Conservation (phyloP, 1,140 invertebrate genomes). For the Hormaphis cornu region DNA sequence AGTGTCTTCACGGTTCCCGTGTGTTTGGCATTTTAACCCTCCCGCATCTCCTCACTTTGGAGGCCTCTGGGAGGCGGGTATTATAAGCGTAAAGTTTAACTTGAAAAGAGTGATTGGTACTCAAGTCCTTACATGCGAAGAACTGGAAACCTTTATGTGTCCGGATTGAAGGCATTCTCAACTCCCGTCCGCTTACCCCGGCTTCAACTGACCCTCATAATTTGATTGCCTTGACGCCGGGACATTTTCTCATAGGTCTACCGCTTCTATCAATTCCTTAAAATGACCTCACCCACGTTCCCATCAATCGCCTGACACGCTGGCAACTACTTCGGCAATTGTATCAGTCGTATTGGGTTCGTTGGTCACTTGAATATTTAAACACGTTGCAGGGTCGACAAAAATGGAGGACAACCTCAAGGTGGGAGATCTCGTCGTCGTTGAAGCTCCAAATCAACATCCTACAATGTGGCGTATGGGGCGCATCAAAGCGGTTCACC, state of each 20-base stretch:
- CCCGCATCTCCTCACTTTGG: conserved; percentile 36
- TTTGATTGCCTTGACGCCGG: conserved; percentile 39
- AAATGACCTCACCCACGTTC: not conserved
- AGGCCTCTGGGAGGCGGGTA: conserved; percentile 38
- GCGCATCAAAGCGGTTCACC: not conserved
- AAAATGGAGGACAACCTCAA: conserved; percentile 10
- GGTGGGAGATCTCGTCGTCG: not conserved
- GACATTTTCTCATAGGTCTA: conserved; percentile 40
- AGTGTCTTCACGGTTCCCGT: not conserved
- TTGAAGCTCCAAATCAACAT: not conserved
- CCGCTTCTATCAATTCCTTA: conserved; percentile 26
- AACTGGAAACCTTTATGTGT: conserved; percentile 38
- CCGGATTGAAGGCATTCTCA: conserved; percentile 40
- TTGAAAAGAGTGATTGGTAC: conserved; percentile 29
- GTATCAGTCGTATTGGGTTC: conserved; percentile 13
- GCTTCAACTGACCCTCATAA: conserved; percentile 32
- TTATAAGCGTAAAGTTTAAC: conserved; percentile 35
- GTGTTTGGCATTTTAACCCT: conserved; percentile 37
- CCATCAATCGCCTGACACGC: not conserved
- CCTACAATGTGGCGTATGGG: not conserved
- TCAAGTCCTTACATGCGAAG: conserved; percentile 38
- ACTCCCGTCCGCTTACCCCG: conserved; percentile 40
- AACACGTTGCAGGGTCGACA: not conserved
- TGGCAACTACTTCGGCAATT: not conserved
- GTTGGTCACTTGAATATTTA: conserved; percentile 18